phyloP scores from a whole-genome alignment of 2,113 vertebrate species.

The Ptychochromis oligacanthus region DNA sequence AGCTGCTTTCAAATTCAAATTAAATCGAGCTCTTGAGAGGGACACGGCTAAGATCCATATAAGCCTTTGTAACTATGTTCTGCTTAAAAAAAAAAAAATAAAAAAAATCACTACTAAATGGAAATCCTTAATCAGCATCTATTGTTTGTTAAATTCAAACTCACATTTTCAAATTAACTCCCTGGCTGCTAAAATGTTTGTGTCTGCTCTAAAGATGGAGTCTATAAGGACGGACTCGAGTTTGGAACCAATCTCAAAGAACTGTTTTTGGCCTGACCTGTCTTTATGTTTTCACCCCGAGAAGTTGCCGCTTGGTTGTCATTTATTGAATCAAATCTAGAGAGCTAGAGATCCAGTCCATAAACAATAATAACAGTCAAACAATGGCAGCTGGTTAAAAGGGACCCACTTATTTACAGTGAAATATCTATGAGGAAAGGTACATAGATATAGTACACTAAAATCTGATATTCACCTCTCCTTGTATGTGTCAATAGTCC shows the following conservation, averaged over 20 bases:
- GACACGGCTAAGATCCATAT: neutral
- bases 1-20: slow-evolving; percentile 62
- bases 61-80: slow-evolving; percentile 11
- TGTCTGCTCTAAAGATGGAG: neutral
- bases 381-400: neutral
- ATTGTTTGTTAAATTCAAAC: slow-evolving; percentile 46
- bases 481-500: neutral
- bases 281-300: neutral
- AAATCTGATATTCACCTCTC: neutral
- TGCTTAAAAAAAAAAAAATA: neutral
- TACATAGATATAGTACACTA: neutral
- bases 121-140: slow-evolving; percentile 24
- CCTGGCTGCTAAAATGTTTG: neutral
- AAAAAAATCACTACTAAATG: slow-evolving; percentile 27
- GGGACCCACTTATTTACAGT: neutral
- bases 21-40: slow-evolving; percentile 51
- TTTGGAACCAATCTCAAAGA: neutral
- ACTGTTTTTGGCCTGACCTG: neutral
- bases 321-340: neutral
- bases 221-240: neutral
- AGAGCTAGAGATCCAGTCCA: neutral
- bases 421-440: neutral
- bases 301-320: neutral
- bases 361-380: neutral
- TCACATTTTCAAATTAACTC: slow-evolving; percentile 38